Conservation (phyloP, 2,113 vertebrate species). For the Tor tambroides region DNA sequence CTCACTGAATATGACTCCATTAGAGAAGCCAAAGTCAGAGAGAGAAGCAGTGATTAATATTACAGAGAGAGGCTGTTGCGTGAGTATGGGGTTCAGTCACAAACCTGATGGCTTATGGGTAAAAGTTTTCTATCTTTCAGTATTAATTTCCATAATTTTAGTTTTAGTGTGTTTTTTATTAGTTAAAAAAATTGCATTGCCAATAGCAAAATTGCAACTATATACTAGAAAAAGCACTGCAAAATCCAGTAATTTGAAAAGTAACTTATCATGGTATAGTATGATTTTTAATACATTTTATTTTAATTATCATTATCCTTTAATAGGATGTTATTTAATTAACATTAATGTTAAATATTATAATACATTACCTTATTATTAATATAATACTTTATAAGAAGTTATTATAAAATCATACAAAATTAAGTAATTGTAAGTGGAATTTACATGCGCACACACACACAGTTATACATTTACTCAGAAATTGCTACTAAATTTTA, state of each 20-base stretch:
- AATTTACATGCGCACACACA: too few species aligned
- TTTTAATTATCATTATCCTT: background rate
- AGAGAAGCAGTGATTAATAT: constrained; percentile 62
- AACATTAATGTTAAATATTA: background rate
- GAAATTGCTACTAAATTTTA: too few species aligned
- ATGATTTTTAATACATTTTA: too few species aligned
- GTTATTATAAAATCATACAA: too few species aligned
- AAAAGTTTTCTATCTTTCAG: background rate
- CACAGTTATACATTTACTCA: too few species aligned
- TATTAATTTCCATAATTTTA: too few species aligned
- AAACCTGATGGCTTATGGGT: constrained; percentile 1
- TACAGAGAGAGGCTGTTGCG: constrained; percentile 56
- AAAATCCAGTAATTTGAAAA: background rate
- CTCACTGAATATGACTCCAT: constrained; percentile 61
- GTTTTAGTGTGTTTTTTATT: too few species aligned
- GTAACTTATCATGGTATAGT: too few species aligned
- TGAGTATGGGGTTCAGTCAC: background rate
- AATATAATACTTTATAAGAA: too few species aligned
- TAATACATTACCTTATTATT: background rate
- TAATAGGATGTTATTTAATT: background rate
- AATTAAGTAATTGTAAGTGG: too few species aligned
- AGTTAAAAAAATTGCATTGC: background rate
- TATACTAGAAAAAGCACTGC: background rate
- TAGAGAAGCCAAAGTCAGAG: constrained; percentile 53
- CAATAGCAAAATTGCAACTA: background rate